These are phyloP conservation scores for Zaprionus inermis DNA, from an alignment of 1,140 invertebrate genomes.

Conservation along the genomic window DNA sequence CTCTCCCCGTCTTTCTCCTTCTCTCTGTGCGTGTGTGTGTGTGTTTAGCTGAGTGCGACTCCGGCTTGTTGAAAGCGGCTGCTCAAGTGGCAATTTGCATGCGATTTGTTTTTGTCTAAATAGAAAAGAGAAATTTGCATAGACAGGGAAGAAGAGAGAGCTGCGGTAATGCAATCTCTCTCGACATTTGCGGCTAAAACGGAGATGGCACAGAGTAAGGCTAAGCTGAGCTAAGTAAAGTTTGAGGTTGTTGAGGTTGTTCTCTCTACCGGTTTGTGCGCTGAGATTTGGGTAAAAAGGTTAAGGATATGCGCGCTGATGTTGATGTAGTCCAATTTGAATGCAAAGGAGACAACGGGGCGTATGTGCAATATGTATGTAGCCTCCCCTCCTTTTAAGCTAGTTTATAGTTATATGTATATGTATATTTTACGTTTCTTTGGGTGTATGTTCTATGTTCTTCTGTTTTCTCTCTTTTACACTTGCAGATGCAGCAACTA, in stretches of 20 bases:
- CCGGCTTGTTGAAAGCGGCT: slow-evolving; percentile 37
- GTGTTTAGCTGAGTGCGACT: slow-evolving; percentile 44
- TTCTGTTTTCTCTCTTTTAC: slow-evolving; percentile 67
- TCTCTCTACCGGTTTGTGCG: slow-evolving; percentile 20
- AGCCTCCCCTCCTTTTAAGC: slow-evolving; percentile 12
- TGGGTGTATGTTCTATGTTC: slow-evolving; percentile 45
- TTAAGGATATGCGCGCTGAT: slow-evolving; percentile 72
- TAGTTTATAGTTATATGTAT: slow-evolving; percentile 27
- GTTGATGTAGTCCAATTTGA: slow-evolving; percentile 65
- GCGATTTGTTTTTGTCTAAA: slow-evolving; percentile 74
- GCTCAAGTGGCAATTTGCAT: slow-evolving; percentile 79
- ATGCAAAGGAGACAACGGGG: slow-evolving; percentile 62
- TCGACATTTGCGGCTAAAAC: slow-evolving; percentile 27
- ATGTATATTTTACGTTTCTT: slow-evolving; percentile 4
- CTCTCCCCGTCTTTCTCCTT: slow-evolving; percentile 1
- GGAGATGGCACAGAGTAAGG: neutral
- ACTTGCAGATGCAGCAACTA: slow-evolving; percentile 70
- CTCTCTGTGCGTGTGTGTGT: slow-evolving; percentile 30
- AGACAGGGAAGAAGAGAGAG: slow-evolving; percentile 31
- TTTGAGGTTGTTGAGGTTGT: neutral
- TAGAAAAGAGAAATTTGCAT: slow-evolving; percentile 62
- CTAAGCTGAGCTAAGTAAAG: neutral
- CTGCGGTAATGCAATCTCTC: slow-evolving; percentile 68
- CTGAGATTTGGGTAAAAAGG: slow-evolving; percentile 79
- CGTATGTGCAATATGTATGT: slow-evolving; percentile 62